Base-by-base conservation (phyloP, 2,113 vertebrate species). In the Rhipidura dahli region DNA sequence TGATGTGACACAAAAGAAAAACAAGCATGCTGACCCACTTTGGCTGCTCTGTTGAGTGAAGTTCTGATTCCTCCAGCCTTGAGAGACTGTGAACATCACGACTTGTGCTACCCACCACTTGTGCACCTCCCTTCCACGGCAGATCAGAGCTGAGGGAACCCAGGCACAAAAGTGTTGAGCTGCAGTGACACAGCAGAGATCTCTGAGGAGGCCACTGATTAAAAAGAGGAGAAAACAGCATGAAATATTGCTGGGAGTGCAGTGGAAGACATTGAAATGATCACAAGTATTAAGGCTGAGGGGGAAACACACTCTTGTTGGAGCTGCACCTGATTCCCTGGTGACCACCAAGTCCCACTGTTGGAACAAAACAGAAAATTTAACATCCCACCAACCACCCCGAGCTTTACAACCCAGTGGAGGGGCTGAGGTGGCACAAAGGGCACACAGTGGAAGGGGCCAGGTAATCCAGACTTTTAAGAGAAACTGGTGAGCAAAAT, bases 1-100 rank as follows among this genome's bases (percentile, higher is more conserved):
- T 94, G 81, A 66, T 45, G 68, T 59, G 84, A 56, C 75, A 45
- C 31, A 86, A 83, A 92, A 85, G n/a, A 56, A 81, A 42, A 94
- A 47, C 14, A 50, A 85, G 72, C 78, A 56, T 3, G 14, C 50
- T 71, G 90, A 64, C 79, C 90, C 80, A 44, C 68, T 90, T 70
- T 45, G 60, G 68, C 61, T 56, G 73, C 56, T 83, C 86, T 76
- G 87, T 60, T 83, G 63, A 65, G 92, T 0, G 1, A 42, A 59
- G 44, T 35, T 82, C 49, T 56, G 63, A 47, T 72, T 54, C 64
- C 90, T 83, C 61, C 63, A 87, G 87, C 94, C 80, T 47, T 21
- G 31, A 63, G 57, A 83, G 15, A 15, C 69, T 35, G n/a, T 2
- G 57, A 89, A 33, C 82, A 60, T 42, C 87, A 65, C n/a, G 11